Evolutionary conservation across 2,113 vertebrate species (phyloP), one percentile per base, ranked within the genome.

Genomic region (Dasyornis broadbenti): DNA sequence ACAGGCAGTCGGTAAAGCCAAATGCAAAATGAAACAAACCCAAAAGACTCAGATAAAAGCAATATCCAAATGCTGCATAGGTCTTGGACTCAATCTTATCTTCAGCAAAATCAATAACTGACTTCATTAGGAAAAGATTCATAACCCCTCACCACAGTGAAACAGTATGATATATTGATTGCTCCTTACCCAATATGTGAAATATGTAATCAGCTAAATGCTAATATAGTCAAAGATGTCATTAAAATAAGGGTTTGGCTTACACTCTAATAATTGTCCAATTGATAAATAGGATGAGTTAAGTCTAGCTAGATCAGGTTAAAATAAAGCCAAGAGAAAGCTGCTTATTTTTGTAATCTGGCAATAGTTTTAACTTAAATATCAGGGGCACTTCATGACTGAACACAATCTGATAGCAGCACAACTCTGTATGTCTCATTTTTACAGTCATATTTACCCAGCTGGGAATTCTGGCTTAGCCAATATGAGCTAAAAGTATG

Each of bases 121-220:
- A 91, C 84, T 92, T 94, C 8, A 86, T 63, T 59, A 92, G 40
- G 44, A 64, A 54, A 90, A 95, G 77, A 79, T 56, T 91, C n/a
- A 80, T 81, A 83, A 40, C 54, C 24, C 26, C 9, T 53, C 54
- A 45, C n/a, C 30, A 40, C 8, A 65, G 28, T 50, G 59, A 89
- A 91, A 88, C 22, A 68, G 54, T 49, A 78, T 65, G 64, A 94
- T 86, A 23, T 40, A 90, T 57, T 77, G 91, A 94, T 39, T 80
- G 45, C 14, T 83, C 2, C 37, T 86, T 50, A 86, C 8, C 9
- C 78, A 61, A 10, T 37, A 81, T 10, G n/a, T 81, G 52, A 92
- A 90, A 83, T 49, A 64, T 50, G 40, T 45, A 64, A 94, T 90
- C 63, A 90, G 37, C 40, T 80, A 94, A 95, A 89, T 77, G 54